Evolutionary conservation across 1,140 invertebrate species (phyloP).

Genomic region (Globodera rostochiensis): DNA sequence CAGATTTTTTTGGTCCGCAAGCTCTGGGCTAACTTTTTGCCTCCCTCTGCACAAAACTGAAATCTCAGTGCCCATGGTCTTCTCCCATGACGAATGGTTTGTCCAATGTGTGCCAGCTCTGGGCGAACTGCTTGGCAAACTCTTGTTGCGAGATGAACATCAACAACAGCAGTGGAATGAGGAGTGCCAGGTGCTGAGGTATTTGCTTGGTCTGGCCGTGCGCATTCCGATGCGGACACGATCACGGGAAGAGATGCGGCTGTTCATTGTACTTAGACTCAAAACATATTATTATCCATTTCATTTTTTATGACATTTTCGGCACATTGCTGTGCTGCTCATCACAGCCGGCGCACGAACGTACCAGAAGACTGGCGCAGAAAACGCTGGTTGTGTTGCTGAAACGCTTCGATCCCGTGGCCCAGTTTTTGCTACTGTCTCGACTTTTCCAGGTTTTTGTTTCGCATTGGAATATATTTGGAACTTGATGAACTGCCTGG

Average conservation of each 20-base stretch:
- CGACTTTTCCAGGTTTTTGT: conserved; percentile 39
- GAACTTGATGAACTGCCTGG: too few relatives aligned
- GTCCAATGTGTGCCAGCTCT: not conserved
- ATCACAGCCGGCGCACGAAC: conserved; percentile 5
- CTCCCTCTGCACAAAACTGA: not conserved
- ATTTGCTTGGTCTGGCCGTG: not conserved
- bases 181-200: not conserved
- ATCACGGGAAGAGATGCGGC: not conserved
- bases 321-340: conserved; percentile 15
- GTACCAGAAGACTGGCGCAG: conserved; percentile 16
- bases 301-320: conserved; percentile 31
- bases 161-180: not conserved
- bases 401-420: conserved; percentile 34
- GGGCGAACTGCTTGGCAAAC: not conserved
- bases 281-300: not conserved
- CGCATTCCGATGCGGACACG: not conserved
- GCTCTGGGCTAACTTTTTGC: too few relatives aligned
- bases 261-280: not conserved
- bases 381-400: conserved; percentile 14
- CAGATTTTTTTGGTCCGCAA: too few relatives aligned
- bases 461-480: too few relatives aligned
- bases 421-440: conserved; percentile 42
- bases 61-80: not conserved
- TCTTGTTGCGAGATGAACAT: not conserved
- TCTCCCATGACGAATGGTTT: conserved; percentile 23